A percentile compares a stretch with the other conserved stretches of the same genome.
These are phyloP conservation scores for Centruroides vittatus DNA, from an alignment of 1,140 invertebrate genomes.

Conservation along the genomic window DNA sequence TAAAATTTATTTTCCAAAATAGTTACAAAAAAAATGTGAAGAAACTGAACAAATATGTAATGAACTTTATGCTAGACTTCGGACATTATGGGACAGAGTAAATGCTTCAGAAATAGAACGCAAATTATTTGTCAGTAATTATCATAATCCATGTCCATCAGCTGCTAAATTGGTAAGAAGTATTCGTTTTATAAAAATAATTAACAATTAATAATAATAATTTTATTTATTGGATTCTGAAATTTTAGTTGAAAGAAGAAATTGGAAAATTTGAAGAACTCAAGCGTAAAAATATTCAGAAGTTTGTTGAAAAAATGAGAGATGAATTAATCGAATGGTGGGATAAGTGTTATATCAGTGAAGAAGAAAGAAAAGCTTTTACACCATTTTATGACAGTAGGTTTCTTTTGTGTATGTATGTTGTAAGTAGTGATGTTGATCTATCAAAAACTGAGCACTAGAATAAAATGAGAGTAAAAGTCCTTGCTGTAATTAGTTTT, in stretches of 20 bases:
- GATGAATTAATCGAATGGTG: conserved; percentile 50
- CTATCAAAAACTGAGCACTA: no score
- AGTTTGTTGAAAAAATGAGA: conserved; percentile 51
- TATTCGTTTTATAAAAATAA: no score
- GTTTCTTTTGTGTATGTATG: conserved; percentile 25
- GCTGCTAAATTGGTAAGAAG: conserved; percentile 34
- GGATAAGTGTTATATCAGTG: conserved; percentile 50
- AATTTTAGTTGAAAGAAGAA: conserved; percentile 30
- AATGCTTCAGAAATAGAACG: conserved; percentile 38
- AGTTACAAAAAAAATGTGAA: conserved; percentile 1
- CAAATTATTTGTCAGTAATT: conserved; percentile 33
- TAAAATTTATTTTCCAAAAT: no score
- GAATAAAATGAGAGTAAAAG: no score
- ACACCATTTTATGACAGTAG: conserved; percentile 40
- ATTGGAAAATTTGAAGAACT: conserved; percentile 44
- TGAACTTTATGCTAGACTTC: conserved; percentile 34
- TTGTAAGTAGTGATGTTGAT: no score
- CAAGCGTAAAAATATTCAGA: conserved; percentile 46
- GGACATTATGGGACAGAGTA: conserved; percentile 43
- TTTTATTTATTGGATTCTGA: no score
- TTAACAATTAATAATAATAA: no score
- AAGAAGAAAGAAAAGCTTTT: conserved; percentile 44
- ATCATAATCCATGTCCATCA: conserved; percentile 34
- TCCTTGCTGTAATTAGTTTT: no score
- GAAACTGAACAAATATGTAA: conserved; percentile 1